phyloP scores from a whole-genome alignment of 2,888 invertebrate genomes.

The Orthosia incerta region DNA sequence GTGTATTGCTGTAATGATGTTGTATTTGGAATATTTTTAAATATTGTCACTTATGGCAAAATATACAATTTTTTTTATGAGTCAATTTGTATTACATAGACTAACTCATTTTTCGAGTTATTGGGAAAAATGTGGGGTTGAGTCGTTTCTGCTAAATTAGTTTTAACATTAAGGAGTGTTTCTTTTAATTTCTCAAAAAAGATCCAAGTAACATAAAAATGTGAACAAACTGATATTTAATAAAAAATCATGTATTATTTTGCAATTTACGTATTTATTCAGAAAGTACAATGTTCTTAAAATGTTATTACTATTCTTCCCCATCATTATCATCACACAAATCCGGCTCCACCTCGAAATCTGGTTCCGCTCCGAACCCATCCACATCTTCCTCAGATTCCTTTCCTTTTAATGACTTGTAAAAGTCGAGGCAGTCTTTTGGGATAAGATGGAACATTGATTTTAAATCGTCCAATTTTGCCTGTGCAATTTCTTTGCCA shows the following conservation, averaged over 20 bases:
- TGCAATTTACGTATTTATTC: no score
- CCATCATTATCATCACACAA: neutral
- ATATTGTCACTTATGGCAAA: neutral
- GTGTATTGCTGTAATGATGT: neutral
- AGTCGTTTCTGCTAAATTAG: conserved; percentile 12
- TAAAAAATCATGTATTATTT: neutral
- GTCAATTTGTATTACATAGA: neutral
- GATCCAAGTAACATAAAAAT: neutral
- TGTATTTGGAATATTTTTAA: conserved; percentile 10
- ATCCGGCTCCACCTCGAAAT: conserved; percentile 1
- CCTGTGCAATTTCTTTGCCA: conserved; percentile 28
- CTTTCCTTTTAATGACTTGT: conserved; percentile 20
- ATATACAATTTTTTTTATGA: neutral
- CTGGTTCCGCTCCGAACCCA: conserved; percentile 9
- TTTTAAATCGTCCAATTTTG: neutral
- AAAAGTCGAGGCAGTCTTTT: conserved; percentile 25
- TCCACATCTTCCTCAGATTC: conserved; percentile 8
- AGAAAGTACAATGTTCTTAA: neutral
- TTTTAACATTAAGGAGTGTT: neutral
- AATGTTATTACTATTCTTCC: neutral
- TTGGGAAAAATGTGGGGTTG: conserved; percentile 9
- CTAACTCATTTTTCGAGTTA: neutral
- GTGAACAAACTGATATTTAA: neutral
- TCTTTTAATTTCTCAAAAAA: conserved; percentile 4
- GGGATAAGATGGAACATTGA: conserved; percentile 20